Conservation (phyloP, 2,888 invertebrate species). For the Lomographa bimaculata region DNA sequence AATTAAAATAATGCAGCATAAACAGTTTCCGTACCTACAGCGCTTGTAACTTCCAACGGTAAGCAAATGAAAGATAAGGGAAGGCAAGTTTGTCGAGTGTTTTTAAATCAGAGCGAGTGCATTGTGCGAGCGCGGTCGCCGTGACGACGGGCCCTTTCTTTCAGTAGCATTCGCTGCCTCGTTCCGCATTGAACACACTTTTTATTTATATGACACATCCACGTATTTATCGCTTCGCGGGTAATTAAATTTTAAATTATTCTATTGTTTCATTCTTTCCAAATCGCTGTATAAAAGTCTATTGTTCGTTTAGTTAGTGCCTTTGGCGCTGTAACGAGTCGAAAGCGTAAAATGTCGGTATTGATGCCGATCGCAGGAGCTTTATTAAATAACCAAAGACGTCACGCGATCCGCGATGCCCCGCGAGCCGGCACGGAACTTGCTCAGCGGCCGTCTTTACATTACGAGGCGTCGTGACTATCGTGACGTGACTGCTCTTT, state of each 20-base stretch:
- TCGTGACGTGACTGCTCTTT: conserved; percentile 43
- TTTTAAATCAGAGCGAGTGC: conserved; percentile 57
- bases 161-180: conserved; percentile 41
- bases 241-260: conserved; percentile 71
- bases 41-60: conserved; percentile 53
- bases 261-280: conserved; percentile 51
- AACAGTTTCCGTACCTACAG: conserved; percentile 42
- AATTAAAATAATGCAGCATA: conserved; percentile 21
- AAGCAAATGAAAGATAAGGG: conserved; percentile 64
- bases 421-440: conserved; percentile 42
- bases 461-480: conserved; percentile 32
- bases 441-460: conserved; percentile 27
- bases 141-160: conserved; percentile 69
- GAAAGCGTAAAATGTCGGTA: conserved; percentile 41
- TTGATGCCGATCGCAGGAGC: conserved; percentile 43
- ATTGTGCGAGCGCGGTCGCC: conserved; percentile 64
- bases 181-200: conserved; percentile 66
- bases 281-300: conserved; percentile 33
- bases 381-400: conserved; percentile 63
- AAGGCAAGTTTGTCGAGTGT: conserved; percentile 63
- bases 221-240: conserved; percentile 74
- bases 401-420: conserved; percentile 70
- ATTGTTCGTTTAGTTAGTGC: conserved; percentile 35
- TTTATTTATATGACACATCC: conserved; percentile 71
- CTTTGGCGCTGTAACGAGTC: conserved; percentile 28